phyloP scores from a whole-genome alignment of 1,140 invertebrate genomes.

The Papilio polyxenes region DNA sequence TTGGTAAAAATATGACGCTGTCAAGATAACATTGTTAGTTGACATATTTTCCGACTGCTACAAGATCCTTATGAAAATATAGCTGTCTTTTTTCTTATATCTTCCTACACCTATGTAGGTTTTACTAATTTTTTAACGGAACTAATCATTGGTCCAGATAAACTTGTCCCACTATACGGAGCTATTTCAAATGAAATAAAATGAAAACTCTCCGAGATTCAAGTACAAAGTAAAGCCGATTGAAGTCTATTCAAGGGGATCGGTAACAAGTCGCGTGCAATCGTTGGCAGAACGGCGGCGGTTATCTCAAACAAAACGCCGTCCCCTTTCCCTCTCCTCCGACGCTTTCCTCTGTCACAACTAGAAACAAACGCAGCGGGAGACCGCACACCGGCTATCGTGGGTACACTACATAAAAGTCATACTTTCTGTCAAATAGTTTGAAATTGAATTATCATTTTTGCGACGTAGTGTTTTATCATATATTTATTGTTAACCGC shows the following conservation, averaged over 20 bases:
- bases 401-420: not conserved
- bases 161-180: no score
- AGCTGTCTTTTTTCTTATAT: no score
- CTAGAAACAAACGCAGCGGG: not conserved
- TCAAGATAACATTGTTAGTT: no score
- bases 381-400: not conserved
- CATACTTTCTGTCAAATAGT: not conserved
- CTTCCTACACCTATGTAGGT: no score
- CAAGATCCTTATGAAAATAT: no score
- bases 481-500: not conserved
- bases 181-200: not conserved
- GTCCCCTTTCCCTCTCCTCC: not conserved
- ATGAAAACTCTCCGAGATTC: not conserved
- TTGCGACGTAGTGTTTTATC: not conserved
- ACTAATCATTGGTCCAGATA: no score
- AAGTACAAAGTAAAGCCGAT: not conserved
- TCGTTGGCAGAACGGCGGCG: slow-evolving; percentile 1
- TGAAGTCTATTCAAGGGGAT: not conserved
- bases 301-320: not conserved
- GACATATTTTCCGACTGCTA: no score
- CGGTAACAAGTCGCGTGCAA: slow-evolving; percentile 7
- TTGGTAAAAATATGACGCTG: no score
- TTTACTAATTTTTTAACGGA: no score
- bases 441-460: not conserved
- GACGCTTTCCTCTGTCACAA: not conserved